These are phyloP conservation scores for Tragelaphus strepsiceros DNA, from an alignment of 2,113 vertebrate genomes.

Conservation along the genomic window DNA sequence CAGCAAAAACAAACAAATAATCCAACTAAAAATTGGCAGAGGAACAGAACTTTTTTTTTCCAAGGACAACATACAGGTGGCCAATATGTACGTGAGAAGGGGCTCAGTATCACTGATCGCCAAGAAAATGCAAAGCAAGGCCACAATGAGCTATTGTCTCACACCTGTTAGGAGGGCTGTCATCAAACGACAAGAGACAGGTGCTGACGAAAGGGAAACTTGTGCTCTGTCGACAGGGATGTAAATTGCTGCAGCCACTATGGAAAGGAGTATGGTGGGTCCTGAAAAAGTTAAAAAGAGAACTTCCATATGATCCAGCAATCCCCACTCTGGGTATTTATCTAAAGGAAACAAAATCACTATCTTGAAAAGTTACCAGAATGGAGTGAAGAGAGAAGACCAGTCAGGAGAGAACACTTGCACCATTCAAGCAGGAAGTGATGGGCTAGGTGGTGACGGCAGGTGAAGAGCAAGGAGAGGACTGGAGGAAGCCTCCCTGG, in stretches of 20 bases:
- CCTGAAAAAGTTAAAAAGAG: background rate
- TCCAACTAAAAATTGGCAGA: background rate
- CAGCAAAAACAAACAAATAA: background rate
- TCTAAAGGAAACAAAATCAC: background rate
- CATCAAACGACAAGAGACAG: background rate
- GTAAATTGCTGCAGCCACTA: background rate
- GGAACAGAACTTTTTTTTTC: background rate
- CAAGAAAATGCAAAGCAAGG: background rate
- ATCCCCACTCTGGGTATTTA: background rate
- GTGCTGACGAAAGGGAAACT: background rate
- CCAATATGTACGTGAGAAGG: background rate
- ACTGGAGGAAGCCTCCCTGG: background rate
- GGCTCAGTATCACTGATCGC: background rate
- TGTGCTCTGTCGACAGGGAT: too few relatives aligned
- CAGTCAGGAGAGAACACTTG: background rate
- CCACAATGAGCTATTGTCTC: background rate
- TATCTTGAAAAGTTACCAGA: background rate
- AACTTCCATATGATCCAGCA: background rate
- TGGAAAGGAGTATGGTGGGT: background rate
- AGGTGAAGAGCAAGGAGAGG: background rate
- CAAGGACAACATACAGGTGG: background rate
- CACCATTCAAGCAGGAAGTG: too few relatives aligned
- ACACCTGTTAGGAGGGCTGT: background rate
- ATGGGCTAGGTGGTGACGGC: rapidly evolving
- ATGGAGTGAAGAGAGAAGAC: background rate